Conservation (phyloP, 2,797 vertebrate genomes). For the Sarcoramphus papa region DNA sequence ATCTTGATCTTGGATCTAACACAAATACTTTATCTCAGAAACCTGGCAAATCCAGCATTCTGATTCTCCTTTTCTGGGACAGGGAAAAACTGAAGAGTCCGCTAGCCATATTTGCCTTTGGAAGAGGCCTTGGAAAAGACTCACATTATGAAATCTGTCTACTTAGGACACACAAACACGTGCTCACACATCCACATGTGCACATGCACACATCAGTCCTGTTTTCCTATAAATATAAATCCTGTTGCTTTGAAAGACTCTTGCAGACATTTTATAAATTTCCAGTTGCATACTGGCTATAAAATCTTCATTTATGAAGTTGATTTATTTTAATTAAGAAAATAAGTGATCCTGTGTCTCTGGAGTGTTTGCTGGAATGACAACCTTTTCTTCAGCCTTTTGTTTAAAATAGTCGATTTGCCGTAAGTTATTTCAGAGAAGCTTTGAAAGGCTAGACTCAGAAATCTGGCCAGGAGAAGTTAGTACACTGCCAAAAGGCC, state of each 20-base stretch:
- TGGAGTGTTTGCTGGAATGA: neutral
- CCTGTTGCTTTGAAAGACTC: neutral
- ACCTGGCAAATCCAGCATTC: neutral
- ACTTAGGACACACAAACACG: accelerated
- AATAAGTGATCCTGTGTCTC: neutral
- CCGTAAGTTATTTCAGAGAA: neutral
- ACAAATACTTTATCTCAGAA: neutral
- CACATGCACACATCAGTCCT: neutral
- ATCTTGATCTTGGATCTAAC: neutral
- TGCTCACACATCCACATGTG: neutral
- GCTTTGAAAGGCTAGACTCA: neutral
- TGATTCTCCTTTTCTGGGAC: neutral
- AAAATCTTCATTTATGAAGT: neutral
- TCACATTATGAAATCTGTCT: neutral
- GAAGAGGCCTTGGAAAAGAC: neutral
- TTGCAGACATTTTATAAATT: neutral
- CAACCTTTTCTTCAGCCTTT: neutral
- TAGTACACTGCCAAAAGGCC: neutral
- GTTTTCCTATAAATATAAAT: neutral
- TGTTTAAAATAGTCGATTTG: neutral
- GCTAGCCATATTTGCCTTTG: neutral
- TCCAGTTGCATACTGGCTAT: neutral
- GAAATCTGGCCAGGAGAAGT: neutral
- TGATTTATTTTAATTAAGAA: neutral
- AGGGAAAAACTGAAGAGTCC: neutral